Percentiles rank a stretch among this genome's conserved stretches.
Conservation (phyloP, 2,888 invertebrate genomes). For the Ypsolopha scabrella region DNA sequence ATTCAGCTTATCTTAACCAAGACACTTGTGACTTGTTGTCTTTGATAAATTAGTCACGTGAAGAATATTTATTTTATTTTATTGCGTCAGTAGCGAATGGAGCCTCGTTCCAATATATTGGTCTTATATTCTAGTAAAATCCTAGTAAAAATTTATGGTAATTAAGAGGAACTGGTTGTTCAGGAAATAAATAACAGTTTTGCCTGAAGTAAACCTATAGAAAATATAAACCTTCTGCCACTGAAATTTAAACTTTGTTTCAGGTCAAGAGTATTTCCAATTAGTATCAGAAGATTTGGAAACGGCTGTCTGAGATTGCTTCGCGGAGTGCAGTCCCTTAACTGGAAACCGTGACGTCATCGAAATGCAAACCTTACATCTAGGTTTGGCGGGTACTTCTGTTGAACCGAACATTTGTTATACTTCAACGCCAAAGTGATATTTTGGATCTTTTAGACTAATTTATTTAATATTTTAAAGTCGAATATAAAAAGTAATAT, state of each 20-base stretch:
- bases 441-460: conserved; percentile 17
- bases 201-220: too few species aligned
- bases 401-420: conserved; percentile 10
- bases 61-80: too few species aligned
- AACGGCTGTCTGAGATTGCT: conserved; percentile 49
- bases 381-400: background rate
- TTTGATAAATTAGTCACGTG: too few species aligned
- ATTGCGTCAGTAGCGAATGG: too few species aligned
- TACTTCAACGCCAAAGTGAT: conserved; percentile 46
- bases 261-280: conserved; percentile 69
- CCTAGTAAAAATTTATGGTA: too few species aligned
- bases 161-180: too few species aligned
- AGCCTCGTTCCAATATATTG: too few species aligned
- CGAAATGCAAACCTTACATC: background rate
- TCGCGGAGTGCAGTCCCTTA: background rate
- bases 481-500: background rate
- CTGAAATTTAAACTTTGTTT: conserved; percentile 5
- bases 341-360: too few species aligned
- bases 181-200: too few species aligned
- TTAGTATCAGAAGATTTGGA: conserved; percentile 63
- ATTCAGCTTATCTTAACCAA: too few species aligned
- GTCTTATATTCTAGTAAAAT: too few species aligned
- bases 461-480: background rate
- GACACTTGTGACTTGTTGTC: too few species aligned
- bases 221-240: background rate